These are phyloP conservation scores for Augiades crinisus DNA, from an alignment of 2,888 invertebrate genomes.

Conservation along the genomic window DNA sequence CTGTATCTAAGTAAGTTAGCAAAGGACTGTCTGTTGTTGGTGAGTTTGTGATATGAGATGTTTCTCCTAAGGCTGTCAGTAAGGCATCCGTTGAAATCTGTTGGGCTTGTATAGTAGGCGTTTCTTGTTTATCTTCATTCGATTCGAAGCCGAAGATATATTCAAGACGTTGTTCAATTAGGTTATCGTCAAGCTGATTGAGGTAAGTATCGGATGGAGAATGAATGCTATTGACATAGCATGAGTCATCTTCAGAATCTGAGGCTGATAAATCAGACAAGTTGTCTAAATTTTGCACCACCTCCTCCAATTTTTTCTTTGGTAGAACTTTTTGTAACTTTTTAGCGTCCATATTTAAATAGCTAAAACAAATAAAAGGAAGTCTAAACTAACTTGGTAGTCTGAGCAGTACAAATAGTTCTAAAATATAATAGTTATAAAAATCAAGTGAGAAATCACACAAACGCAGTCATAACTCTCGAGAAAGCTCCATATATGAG, in stretches of 20 bases:
- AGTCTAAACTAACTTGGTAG: too few relatives aligned
- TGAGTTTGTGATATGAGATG: conserved; percentile 30
- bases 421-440: too few relatives aligned
- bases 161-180: conserved; percentile 31
- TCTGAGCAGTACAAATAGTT: too few relatives aligned
- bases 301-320: too few relatives aligned
- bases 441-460: too few relatives aligned
- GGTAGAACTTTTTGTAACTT: too few relatives aligned
- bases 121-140: conserved; percentile 28
- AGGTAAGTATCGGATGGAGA: conserved; percentile 26
- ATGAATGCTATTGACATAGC: conserved; percentile 28
- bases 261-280: conserved; percentile 28
- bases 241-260: conserved; percentile 28
- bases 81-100: conserved; percentile 30
- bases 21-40: conserved; percentile 29
- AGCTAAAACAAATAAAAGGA: too few relatives aligned
- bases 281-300: too few relatives aligned
- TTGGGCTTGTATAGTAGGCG: conserved; percentile 28
- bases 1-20: too few relatives aligned
- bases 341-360: too few relatives aligned
- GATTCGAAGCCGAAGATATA: conserved; percentile 30
- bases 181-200: conserved; percentile 25
- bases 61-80: conserved; percentile 30
- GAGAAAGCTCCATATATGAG: too few relatives aligned
- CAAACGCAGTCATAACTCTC: too few relatives aligned